phyloP scores from a whole-genome alignment of 2,113 vertebrate species.

The Dasyurus viverrinus region DNA sequence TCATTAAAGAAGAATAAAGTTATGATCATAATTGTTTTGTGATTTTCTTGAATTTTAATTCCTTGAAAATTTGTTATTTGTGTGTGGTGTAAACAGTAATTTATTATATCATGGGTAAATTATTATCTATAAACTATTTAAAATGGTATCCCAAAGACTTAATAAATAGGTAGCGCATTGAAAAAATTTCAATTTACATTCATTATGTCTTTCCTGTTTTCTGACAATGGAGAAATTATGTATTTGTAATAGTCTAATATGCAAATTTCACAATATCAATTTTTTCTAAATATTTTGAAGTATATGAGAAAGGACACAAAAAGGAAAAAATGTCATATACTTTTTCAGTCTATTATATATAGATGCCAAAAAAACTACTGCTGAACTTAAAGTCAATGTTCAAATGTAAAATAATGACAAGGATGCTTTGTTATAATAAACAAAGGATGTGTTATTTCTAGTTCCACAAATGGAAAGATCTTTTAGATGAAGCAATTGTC shows the following conservation, averaged over 20 bases:
- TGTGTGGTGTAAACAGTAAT: not conserved
- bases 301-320: not conserved
- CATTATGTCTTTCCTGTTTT: constrained; percentile 8
- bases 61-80: not conserved
- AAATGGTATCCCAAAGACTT: not conserved
- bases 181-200: constrained; percentile 9
- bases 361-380: not conserved
- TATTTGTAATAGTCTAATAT: not conserved
- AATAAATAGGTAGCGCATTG: not conserved
- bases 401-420: constrained; percentile 21
- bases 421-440: constrained; percentile 21
- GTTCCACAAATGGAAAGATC: constrained; percentile 12
- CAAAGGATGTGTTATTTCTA: constrained; percentile 17
- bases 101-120: constrained; percentile 1
- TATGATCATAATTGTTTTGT: not conserved
- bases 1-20: constrained; percentile 24
- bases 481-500: constrained; percentile 32
- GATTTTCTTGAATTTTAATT: constrained; percentile 3
- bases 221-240: not conserved
- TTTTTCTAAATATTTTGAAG: not conserved
- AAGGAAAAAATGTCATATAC: not conserved
- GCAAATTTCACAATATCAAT: not conserved
- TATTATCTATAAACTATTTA: not conserved
- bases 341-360: not conserved
- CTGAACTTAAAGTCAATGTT: constrained; percentile 24